A percentile compares a stretch with the other conserved stretches of the same genome.
Conservation (phyloP, 2,113 vertebrate genomes). For the Uria lomvia region DNA sequence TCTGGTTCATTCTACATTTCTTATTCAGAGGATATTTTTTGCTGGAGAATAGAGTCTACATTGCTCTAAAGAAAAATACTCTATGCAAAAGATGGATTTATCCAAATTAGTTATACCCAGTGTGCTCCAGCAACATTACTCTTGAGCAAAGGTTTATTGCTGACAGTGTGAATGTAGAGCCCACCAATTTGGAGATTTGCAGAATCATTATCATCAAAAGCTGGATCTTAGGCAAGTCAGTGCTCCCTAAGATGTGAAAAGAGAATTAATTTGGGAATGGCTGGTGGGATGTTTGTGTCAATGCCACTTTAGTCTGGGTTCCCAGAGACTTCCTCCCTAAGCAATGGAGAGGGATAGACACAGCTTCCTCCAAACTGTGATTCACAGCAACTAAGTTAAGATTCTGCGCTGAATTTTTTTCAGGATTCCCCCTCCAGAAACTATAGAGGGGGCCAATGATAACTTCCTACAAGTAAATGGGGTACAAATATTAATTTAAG, state of each 20-base stretch:
- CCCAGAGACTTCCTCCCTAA: background rate
- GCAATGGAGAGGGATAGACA: background rate
- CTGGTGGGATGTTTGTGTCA: background rate
- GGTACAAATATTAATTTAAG: background rate
- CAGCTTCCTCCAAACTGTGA: background rate
- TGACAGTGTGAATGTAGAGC: background rate
- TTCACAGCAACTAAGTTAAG: background rate
- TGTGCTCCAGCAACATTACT: background rate
- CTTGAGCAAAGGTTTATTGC: background rate
- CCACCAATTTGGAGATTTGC: background rate
- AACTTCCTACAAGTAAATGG: background rate
- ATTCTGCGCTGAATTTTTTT: background rate
- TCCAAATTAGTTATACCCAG: background rate
- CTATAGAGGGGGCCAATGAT: background rate
- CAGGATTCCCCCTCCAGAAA: background rate
- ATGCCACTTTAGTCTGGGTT: rapidly evolving
- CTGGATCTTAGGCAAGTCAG: background rate
- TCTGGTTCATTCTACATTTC: background rate
- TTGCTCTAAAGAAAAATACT: background rate
- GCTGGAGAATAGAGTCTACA: background rate
- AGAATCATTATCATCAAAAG: background rate
- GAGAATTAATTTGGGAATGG: background rate
- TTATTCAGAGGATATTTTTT: background rate
- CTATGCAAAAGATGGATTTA: background rate
- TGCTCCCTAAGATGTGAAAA: background rate